phyloP scores from a whole-genome alignment of 2,888 invertebrate genomes.

The Coelopa pilipes region DNA sequence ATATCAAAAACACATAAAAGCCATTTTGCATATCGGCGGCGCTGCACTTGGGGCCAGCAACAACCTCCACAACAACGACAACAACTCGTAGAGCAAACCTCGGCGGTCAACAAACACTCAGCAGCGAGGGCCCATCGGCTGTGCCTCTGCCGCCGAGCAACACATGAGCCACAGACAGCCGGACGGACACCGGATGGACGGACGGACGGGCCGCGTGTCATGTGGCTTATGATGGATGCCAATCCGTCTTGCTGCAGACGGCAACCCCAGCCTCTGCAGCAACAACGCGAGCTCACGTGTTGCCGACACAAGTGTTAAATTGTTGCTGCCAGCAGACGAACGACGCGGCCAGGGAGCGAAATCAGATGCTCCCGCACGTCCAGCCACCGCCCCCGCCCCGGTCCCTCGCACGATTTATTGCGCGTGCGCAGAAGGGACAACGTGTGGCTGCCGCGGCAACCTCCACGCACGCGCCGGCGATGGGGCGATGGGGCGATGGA shows the following conservation, averaged over 20 bases:
- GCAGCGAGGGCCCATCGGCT: neutral
- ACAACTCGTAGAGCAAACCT: neutral
- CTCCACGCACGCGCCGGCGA: too few relatives aligned
- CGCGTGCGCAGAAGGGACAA: too few relatives aligned
- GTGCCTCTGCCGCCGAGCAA: conserved; percentile 3
- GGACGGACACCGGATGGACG: neutral
- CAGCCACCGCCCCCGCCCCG: too few relatives aligned
- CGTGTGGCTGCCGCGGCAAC: too few relatives aligned
- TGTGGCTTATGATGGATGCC: conserved; percentile 41
- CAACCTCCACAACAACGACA: conserved; percentile 3
- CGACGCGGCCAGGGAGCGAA: too few relatives aligned
- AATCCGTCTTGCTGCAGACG: conserved; percentile 35
- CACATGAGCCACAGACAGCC: neutral
- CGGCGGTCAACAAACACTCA: neutral
- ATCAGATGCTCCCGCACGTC: too few relatives aligned
- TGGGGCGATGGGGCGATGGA: too few relatives aligned
- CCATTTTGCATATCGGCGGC: conserved; percentile 18
- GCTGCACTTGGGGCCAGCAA: neutral
- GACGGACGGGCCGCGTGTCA: conserved; percentile 25
- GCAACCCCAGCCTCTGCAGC: conserved; percentile 24
- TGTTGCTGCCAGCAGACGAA: conserved; percentile 24
- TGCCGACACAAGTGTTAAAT: conserved; percentile 37
- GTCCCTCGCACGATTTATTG: too few relatives aligned
- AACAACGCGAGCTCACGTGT: conserved; percentile 13
- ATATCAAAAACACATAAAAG: conserved; percentile 33